phyloP scores from a whole-genome alignment of 2,113 vertebrate genomes.

The Chrysochloris asiatica region DNA sequence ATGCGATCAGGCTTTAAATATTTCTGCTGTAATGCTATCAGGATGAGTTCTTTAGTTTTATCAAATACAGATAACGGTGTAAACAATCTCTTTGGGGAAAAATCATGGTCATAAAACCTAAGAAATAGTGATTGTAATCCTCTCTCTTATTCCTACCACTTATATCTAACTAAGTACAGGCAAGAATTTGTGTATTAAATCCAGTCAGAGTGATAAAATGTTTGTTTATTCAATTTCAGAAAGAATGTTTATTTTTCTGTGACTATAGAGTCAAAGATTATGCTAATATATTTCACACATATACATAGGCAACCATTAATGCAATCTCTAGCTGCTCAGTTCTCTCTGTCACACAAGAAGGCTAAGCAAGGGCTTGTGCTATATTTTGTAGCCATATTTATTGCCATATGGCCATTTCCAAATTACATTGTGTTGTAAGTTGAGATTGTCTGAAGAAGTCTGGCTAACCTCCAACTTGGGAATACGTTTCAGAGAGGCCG shows the following conservation, averaged over 20 bases:
- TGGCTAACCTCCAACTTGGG: conserved; percentile 75
- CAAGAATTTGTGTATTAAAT: conserved; percentile 75
- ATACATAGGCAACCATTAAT: conserved; percentile 19
- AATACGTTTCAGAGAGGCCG: conserved; percentile 69
- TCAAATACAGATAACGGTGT: conserved; percentile 37
- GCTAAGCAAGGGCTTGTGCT: conserved; percentile 53
- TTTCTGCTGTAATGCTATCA: conserved; percentile 69
- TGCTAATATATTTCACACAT: conserved; percentile 61
- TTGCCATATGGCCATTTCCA: conserved; percentile 78
- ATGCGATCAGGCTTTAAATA: conserved; percentile 74
- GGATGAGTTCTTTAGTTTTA: conserved; percentile 55
- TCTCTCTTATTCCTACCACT: conserved; percentile 50
- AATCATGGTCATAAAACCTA: too few relatives aligned
- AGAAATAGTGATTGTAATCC: conserved; percentile 47
- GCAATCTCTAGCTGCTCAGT: conserved; percentile 48
- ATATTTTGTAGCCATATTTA: conserved; percentile 74
- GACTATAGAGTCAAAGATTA: conserved; percentile 70
- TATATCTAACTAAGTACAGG: conserved; percentile 41
- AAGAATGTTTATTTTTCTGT: conserved; percentile 74
- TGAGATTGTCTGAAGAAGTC: conserved; percentile 61
- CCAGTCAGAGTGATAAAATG: conserved; percentile 72
- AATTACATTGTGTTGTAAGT: conserved; percentile 75
- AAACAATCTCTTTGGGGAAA: conserved; percentile 51
- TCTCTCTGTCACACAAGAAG: conserved; percentile 64
- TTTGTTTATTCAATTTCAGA: conserved; percentile 78